These are phyloP conservation scores for Coccyzus lansbergi DNA, from an alignment of 2,797 vertebrate genomes.

Conservation along the genomic window DNA sequence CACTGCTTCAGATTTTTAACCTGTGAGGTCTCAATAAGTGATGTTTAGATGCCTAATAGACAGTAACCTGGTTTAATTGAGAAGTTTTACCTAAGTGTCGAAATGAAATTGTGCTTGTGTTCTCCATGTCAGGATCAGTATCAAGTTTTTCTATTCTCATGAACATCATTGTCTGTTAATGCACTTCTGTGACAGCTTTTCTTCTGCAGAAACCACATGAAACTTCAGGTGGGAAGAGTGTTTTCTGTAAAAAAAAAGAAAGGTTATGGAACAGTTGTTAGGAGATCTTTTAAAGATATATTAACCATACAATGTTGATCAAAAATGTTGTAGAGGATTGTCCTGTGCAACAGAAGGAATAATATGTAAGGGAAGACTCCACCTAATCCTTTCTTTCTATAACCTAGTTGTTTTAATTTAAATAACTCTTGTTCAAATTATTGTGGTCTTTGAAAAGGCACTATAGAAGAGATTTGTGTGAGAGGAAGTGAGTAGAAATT, in stretches of 20 bases:
- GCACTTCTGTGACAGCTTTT: neutral
- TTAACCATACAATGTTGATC: neutral
- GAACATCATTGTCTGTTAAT: neutral
- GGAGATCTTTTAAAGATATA: neutral
- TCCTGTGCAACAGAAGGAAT: neutral
- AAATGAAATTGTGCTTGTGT: neutral
- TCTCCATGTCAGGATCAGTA: neutral
- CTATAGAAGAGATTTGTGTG: slow-evolving; percentile 2
- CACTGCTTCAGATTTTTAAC: neutral
- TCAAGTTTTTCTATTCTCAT: neutral
- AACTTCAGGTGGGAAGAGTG: neutral
- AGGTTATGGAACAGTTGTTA: neutral
- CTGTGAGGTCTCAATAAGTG: neutral
- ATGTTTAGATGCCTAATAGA: neutral
- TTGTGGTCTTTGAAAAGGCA: neutral
- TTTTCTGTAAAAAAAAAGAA: neutral
- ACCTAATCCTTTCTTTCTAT: neutral
- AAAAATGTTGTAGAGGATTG: neutral
- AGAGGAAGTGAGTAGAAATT: neutral
- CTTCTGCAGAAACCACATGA: neutral
- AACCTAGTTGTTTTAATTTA: neutral
- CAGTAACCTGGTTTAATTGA: neutral
- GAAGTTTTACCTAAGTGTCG: neutral
- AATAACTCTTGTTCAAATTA: neutral
- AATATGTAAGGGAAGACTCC: neutral